Percentiles rank a stretch among this genome's conserved stretches.
Conservation (phyloP, 2,113 vertebrate genomes). For the Butastur rufipennis region DNA sequence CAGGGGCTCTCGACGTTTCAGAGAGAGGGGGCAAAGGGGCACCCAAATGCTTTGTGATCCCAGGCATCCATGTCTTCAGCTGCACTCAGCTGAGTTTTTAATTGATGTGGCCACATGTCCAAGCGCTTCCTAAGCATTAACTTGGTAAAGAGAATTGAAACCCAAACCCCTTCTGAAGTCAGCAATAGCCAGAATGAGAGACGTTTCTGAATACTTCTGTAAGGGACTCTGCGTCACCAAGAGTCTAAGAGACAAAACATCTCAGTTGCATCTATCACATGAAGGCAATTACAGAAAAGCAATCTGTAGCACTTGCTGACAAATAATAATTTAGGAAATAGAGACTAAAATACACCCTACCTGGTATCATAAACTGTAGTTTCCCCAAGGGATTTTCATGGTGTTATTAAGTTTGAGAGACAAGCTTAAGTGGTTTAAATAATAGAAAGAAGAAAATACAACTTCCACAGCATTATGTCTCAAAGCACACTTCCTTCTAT, state of each 20-base stretch:
- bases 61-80: background rate
- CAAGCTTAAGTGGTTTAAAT: slow-evolving; percentile 54
- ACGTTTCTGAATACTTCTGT: background rate
- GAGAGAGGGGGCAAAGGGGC: background rate
- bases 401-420: slow-evolving; percentile 49
- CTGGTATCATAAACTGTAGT: background rate
- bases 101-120: background rate
- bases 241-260: background rate
- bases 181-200: background rate
- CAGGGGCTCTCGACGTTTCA: background rate
- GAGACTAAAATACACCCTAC: slow-evolving; percentile 25
- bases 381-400: background rate
- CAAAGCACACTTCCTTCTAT: background rate
- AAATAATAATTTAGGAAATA: slow-evolving; percentile 50
- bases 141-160: background rate
- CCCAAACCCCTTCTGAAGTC: background rate
- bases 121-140: background rate
- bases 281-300: slow-evolving; percentile 18
- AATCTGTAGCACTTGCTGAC: slow-evolving; percentile 10
- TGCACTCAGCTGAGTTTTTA: background rate
- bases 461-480: background rate
- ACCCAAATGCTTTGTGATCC: background rate
- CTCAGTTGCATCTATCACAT: background rate
- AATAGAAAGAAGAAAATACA: slow-evolving; percentile 37
- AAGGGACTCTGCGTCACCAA: background rate